Percentiles rank a stretch among this genome's conserved stretches.
phyloP scores from a whole-genome alignment of 2,888 invertebrate species.

The Monoplex corrugatus region DNA sequence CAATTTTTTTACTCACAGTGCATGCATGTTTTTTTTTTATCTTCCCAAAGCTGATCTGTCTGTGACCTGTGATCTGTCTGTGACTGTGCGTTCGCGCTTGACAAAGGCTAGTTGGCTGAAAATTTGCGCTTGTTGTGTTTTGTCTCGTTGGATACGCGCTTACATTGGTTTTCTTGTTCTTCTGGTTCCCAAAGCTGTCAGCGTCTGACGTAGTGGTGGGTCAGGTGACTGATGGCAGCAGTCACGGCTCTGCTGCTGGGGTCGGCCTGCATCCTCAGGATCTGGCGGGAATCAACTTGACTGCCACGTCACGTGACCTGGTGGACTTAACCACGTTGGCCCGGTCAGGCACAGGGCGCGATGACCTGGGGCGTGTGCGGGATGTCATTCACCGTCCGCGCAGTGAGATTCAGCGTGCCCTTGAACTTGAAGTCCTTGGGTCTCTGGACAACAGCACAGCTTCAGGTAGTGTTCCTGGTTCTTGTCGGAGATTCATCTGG shows the following conservation, averaged over 20 bases:
- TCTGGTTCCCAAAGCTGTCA: not conserved
- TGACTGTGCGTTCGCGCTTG: too few species aligned
- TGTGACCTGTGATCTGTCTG: too few species aligned
- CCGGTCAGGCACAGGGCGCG: conserved; percentile 5
- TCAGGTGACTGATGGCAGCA: not conserved
- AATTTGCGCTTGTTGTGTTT: too few species aligned
- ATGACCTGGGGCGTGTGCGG: conserved; percentile 19
- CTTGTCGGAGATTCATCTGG: too few species aligned
- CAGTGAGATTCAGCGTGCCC: conserved; percentile 38
- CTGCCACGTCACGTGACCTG: conserved; percentile 27
- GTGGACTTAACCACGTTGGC: conserved; percentile 33
- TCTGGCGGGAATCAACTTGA: conserved; percentile 31
- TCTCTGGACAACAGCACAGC: conserved; percentile 21
- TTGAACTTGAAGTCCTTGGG: conserved; percentile 24
- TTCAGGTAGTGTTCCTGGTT: too few species aligned
- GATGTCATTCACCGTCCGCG: conserved; percentile 41
- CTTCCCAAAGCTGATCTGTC: too few species aligned
- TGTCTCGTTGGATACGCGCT: too few species aligned
- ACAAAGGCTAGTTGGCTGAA: too few species aligned
- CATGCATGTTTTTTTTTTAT: too few species aligned
- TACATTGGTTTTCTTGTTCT: too few species aligned
- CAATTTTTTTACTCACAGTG: too few species aligned
- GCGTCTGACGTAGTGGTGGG: conserved; percentile 41
- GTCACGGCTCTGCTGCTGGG: not conserved
- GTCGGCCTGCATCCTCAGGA: conserved; percentile 40